Percentiles rank a stretch among this genome's conserved stretches.
Conservation (phyloP, 2,113 vertebrate species). For the Etia nguti region DNA sequence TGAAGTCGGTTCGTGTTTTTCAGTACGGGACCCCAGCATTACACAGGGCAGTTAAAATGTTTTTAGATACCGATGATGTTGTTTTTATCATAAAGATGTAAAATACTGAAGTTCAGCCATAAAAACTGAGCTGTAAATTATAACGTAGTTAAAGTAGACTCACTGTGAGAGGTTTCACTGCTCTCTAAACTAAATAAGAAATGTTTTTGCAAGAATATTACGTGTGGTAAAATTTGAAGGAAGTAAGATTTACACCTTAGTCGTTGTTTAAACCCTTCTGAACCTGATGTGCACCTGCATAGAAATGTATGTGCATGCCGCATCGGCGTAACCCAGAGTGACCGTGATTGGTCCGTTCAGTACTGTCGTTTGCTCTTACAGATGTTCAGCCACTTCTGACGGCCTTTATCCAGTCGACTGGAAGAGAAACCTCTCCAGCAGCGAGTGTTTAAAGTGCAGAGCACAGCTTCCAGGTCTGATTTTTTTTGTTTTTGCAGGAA, state of each 20-base stretch:
- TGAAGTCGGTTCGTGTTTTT: fast-evolving
- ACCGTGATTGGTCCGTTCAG: not conserved
- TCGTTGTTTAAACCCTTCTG: not conserved
- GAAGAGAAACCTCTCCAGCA: not conserved
- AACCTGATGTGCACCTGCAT: not conserved
- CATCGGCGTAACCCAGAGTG: not conserved
- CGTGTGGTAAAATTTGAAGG: not conserved
- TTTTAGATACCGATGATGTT: not conserved
- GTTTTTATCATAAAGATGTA: not conserved
- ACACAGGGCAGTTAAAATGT: not conserved
- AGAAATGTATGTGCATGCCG: not conserved
- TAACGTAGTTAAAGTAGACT: not conserved
- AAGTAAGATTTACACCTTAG: not conserved
- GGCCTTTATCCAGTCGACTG: fast-evolving
- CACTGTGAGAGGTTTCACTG: not conserved
- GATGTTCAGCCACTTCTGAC: not conserved
- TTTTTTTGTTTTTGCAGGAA: no score
- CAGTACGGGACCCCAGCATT: not conserved
- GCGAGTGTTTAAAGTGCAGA: not conserved
- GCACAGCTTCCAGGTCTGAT: not conserved
- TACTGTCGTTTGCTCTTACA: not conserved
- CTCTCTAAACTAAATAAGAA: not conserved
- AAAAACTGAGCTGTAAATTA: not conserved
- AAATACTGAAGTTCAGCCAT: not conserved
- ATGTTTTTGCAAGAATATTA: not conserved